Conservation (phyloP, 1,140 invertebrate species). For the Temnothorax curvispinosus region DNA sequence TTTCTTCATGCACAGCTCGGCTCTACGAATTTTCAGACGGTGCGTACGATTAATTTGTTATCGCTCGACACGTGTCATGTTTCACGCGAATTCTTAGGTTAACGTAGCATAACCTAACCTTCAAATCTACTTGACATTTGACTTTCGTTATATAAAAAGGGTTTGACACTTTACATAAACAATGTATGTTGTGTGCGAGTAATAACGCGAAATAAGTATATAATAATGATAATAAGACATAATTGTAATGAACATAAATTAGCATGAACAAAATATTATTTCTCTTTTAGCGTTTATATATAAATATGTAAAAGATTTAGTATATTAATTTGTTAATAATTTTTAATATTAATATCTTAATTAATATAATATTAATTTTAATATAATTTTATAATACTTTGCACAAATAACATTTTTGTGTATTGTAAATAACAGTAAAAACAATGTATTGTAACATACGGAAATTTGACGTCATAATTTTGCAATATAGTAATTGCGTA, state of each 20-base stretch:
- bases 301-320: background rate
- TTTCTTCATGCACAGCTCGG: slow-evolving; percentile 57
- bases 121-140: slow-evolving; percentile 24
- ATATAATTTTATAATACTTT: background rate
- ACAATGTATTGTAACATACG: background rate
- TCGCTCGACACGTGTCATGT: background rate
- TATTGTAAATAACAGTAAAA: slow-evolving; percentile 29
- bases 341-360: background rate
- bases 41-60: slow-evolving; percentile 16
- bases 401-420: background rate
- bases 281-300: background rate
- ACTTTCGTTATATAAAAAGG: background rate
- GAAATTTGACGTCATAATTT: background rate
- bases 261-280: background rate
- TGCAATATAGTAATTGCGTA: background rate
- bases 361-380: background rate
- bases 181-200: background rate
- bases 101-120: slow-evolving; percentile 65
- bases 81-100: slow-evolving; percentile 19
- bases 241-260: background rate
- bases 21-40: slow-evolving; percentile 46
- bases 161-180: slow-evolving; percentile 1
- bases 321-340: background rate
- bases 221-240: background rate
- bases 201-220: background rate